Conservation (phyloP, 2,113 vertebrate species). For the Dascyllus trimaculatus region DNA sequence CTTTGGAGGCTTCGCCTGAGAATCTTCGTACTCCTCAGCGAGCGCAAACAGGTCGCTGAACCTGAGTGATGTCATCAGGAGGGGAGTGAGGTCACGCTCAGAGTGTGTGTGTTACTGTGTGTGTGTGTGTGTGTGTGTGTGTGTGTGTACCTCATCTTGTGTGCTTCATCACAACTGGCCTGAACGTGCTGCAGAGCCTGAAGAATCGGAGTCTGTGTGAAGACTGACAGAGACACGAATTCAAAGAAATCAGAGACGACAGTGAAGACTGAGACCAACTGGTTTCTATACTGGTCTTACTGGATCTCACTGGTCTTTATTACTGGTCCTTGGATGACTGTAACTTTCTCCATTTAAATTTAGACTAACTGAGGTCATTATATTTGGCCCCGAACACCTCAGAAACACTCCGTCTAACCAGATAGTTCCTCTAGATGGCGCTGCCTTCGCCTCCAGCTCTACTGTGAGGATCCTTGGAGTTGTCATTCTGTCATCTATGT, state of each 20-base stretch:
- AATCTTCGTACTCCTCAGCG: constrained; percentile 95
- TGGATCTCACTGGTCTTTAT: too few relatives aligned
- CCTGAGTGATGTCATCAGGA: constrained; percentile 72
- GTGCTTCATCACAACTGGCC: constrained; percentile 95
- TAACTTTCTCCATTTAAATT: too few relatives aligned
- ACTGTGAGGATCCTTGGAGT: too few relatives aligned
- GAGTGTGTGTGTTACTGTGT: constrained; percentile 3
- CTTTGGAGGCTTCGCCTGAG: constrained; percentile 90
- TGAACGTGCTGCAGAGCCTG: constrained; percentile 97
- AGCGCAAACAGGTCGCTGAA: constrained; percentile 95
- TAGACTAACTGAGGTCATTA: too few relatives aligned
- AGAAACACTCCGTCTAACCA: too few relatives aligned
- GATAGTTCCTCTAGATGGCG: too few relatives aligned
- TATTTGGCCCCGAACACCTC: too few relatives aligned
- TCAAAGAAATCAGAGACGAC: background rate
- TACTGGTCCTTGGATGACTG: too few relatives aligned
- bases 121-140: constrained; percentile 3
- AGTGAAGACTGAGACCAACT: background rate
- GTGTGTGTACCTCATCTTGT: constrained; percentile 92
- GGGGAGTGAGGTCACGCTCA: background rate
- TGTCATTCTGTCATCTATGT: too few relatives aligned
- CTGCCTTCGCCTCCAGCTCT: too few relatives aligned
- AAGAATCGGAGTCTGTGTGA: constrained; percentile 94
- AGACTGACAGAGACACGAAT: constrained; percentile 82
- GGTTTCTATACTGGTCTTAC: too few relatives aligned